Evolutionary conservation across 2,888 invertebrate species (phyloP), one percentile per base, ranked within the genome.

Genomic region (Prenolepis imparis): DNA sequence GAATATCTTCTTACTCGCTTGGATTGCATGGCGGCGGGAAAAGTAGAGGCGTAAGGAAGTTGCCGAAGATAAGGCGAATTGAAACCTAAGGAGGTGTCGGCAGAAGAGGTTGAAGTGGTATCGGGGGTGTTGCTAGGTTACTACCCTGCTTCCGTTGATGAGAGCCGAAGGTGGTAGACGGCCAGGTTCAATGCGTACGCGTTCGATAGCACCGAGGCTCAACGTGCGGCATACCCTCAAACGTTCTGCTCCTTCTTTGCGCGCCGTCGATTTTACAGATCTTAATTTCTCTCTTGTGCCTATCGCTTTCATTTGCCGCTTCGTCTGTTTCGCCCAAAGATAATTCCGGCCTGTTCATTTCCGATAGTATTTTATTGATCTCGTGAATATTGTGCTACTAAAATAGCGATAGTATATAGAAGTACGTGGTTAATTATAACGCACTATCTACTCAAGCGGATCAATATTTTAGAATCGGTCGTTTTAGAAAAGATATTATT

Each of bases 71-170:
- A 93, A 92, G 91, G 91, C 90, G 92, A 93, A 93, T 93, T 92
- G 93, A 93, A 93, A 93, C 88, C 88, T 87, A 89, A 90, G 88
- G 85, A 90, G 91, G 90, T 92, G 92, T 88, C 86, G 89, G 90
- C 81, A 89, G 91, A 91, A 90, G 88, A 91, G 89, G 90, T 90
- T 89, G 87, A 90, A 89, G 91, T 91, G 91, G 88, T 86, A 89
- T 86, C 77, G 89, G 87, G 94, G 93, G 94, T 93, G 94, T 94
- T 94, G 94, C 94, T 94, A 94, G 94, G 94, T 92, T 94, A 94
- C 94, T 93, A 88, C 89, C 87, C 89, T 82, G 89, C 87, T 91
- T 90, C 90, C 80, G 88, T 87, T 82, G 88, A 89, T 88, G 89
- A 90, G 90, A 89, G 86, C 75, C 81, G 82, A 82, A 82, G 84